Evolutionary conservation across 2,113 vertebrate genomes (phyloP).

Genomic region (Psettodes erumei): DNA sequence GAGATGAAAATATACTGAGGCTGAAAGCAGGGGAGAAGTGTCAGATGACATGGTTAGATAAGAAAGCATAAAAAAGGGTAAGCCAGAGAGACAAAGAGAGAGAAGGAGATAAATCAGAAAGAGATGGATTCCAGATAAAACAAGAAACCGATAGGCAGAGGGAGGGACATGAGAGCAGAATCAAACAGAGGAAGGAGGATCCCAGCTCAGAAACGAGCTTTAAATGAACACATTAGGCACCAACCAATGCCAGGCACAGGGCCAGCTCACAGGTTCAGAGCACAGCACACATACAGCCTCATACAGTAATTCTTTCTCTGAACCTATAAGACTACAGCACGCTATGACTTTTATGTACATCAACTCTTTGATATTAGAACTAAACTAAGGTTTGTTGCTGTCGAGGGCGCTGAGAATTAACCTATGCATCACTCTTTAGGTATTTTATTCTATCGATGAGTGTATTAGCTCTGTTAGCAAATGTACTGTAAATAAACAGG

Average conservation of each 20-base stretch:
- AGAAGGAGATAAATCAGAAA: slow-evolving; percentile 60
- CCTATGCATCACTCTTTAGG: too few relatives aligned
- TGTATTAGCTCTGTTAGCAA: neutral
- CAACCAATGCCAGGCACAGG: slow-evolving; percentile 28
- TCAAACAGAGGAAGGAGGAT: slow-evolving; percentile 45
- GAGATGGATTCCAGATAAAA: slow-evolving; percentile 64
- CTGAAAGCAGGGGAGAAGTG: slow-evolving; percentile 59
- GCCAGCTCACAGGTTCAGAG: slow-evolving; percentile 42
- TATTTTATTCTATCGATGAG: neutral
- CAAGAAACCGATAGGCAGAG: slow-evolving; percentile 46
- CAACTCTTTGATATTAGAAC: neutral
- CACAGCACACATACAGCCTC: slow-evolving; percentile 22
- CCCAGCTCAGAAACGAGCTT: slow-evolving; percentile 38
- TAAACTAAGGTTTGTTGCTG: neutral
- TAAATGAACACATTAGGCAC: slow-evolving; percentile 54
- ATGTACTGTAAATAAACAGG: neutral
- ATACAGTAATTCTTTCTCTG: neutral
- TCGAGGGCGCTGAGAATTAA: neutral
- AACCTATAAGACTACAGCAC: neutral
- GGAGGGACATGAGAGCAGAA: slow-evolving; percentile 36
- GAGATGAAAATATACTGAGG: slow-evolving; percentile 53
- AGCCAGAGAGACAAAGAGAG: slow-evolving; percentile 62
- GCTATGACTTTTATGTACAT: neutral
- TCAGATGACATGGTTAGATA: slow-evolving; percentile 63
- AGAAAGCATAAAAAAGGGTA: slow-evolving; percentile 56